Base-by-base conservation (phyloP, 2,888 invertebrate genomes). In the Tetranychus piercei region DNA sequence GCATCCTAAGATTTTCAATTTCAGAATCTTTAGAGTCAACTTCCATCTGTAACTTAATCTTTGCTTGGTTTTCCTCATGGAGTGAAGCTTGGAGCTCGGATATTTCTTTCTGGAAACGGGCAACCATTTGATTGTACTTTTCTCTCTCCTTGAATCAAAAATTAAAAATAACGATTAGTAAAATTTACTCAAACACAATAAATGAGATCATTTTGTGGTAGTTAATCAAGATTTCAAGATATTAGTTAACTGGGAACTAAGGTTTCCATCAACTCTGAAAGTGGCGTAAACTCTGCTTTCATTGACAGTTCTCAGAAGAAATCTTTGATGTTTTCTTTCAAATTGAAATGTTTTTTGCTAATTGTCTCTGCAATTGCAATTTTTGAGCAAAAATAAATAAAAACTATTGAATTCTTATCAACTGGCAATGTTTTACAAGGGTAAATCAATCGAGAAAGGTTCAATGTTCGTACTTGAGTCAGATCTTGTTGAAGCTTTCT, bases 1-100 rank as follows among this genome's bases (percentile, higher is more conserved):
- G 73, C 23, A 91, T 89, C 76, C 82, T 81, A 44, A 82, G 84
- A 81, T 92, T 91, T 84, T 96, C 95, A 78, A 96, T 92, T 84
- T 96, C 95, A 0, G 90, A 92, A 82, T 96, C 95, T 83, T 95
- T 96, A 81, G 92, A 91, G 83, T 95, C 95, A 77, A 94, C 87
- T 85, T 97, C 96, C 94, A 95, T 95, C 83, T 92, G 90, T 76
- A 94, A 86, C 77, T 90, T 88, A 79, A 90, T 86, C 79, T 87
- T 88, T 11, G 87, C 85, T 80, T 89, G 87, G 82, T 88, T 88
- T 81, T 94, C 94, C 81, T 90, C 79, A 77, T 88, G 87, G 72
- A 92, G 85, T 82, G 90, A 89, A 77, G 90, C 89, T 86, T 94
- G 88, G 75, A 87, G 85, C 81, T 96, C 95, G 82, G 92, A 91